Conservation (phyloP, 2,888 invertebrate genomes). For the Dicyrtoma fusca region DNA sequence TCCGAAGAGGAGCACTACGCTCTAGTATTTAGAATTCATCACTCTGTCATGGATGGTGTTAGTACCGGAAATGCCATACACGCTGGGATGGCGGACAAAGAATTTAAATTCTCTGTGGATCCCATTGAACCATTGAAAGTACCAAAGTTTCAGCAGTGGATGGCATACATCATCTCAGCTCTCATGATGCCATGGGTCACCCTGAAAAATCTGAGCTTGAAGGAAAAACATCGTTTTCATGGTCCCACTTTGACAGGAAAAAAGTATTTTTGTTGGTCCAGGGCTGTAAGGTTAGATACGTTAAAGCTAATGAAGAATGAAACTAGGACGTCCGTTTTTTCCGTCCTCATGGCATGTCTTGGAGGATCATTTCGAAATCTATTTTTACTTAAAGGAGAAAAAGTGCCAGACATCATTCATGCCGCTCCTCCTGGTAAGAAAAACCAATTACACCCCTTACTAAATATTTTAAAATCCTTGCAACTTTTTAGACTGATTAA, state of each 20-base stretch:
- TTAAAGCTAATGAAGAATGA: slow-evolving; percentile 49
- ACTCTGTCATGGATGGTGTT: slow-evolving; percentile 47
- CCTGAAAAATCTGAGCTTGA: slow-evolving; percentile 31
- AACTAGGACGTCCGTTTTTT: slow-evolving; percentile 45
- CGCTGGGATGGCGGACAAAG: slow-evolving; percentile 48
- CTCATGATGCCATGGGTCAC: slow-evolving; percentile 43
- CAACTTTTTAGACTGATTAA: too few species aligned
- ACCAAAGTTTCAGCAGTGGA: slow-evolving; percentile 17
- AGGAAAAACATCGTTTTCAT: slow-evolving; percentile 38
- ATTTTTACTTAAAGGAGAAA: slow-evolving; percentile 34
- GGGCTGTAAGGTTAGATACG: slow-evolving; percentile 45
- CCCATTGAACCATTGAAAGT: slow-evolving; percentile 44
- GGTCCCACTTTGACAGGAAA: slow-evolving; percentile 46
- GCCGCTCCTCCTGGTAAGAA: slow-evolving; percentile 46
- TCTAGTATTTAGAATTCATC: slow-evolving; percentile 48
- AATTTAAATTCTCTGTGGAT: slow-evolving; percentile 53
- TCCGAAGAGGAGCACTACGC: slow-evolving; percentile 40
- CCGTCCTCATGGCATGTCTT: slow-evolving; percentile 46
- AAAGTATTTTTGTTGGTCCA: slow-evolving; percentile 50
- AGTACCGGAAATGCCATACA: slow-evolving; percentile 50
- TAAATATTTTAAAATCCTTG: too few species aligned
- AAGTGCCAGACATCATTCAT: slow-evolving; percentile 40
- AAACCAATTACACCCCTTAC: too few species aligned
- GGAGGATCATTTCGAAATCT: slow-evolving; percentile 48
- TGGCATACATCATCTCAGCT: slow-evolving; percentile 43